Evolutionary conservation across 1,140 invertebrate genomes (phyloP).

Genomic region (Danaus melanippus): DNA sequence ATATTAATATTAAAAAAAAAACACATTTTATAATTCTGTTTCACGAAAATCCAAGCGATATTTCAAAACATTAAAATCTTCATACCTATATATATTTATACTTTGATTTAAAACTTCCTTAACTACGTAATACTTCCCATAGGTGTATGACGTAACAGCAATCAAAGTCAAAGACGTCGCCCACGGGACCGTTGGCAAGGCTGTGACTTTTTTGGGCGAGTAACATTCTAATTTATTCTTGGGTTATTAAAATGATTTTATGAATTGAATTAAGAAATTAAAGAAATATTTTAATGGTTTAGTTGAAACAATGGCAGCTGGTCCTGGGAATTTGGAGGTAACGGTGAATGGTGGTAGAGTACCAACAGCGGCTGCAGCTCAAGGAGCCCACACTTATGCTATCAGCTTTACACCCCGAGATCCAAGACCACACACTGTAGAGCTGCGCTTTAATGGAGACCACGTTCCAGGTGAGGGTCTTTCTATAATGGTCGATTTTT

Average conservation of each 20-base stretch:
- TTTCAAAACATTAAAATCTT: too few relatives aligned
- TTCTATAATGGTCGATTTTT: too few relatives aligned
- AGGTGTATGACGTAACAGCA: slow-evolving; percentile 93
- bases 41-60: too few relatives aligned
- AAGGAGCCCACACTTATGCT: slow-evolving; percentile 96
- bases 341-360: slow-evolving; percentile 96
- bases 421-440: slow-evolving; percentile 90
- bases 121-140: neutral
- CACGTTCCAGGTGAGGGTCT: slow-evolving; percentile 86
- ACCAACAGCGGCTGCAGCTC: slow-evolving; percentile 94
- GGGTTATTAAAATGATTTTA: slow-evolving; percentile 1
- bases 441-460: slow-evolving; percentile 95
- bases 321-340: slow-evolving; percentile 97
- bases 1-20: too few relatives aligned
- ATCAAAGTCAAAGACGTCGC: slow-evolving; percentile 95
- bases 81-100: too few relatives aligned
- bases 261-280: neutral
- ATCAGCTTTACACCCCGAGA: slow-evolving; percentile 97
- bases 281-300: slow-evolving; percentile 8
- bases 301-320: slow-evolving; percentile 98
- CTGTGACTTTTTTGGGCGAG: slow-evolving; percentile 94
- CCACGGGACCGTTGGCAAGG: slow-evolving; percentile 91
- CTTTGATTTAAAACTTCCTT: too few relatives aligned
- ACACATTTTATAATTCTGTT: too few relatives aligned
- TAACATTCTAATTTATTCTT: slow-evolving; percentile 11